Conservation (phyloP, 2,113 vertebrate species). For the Psammodynastes pulverulentus region DNA sequence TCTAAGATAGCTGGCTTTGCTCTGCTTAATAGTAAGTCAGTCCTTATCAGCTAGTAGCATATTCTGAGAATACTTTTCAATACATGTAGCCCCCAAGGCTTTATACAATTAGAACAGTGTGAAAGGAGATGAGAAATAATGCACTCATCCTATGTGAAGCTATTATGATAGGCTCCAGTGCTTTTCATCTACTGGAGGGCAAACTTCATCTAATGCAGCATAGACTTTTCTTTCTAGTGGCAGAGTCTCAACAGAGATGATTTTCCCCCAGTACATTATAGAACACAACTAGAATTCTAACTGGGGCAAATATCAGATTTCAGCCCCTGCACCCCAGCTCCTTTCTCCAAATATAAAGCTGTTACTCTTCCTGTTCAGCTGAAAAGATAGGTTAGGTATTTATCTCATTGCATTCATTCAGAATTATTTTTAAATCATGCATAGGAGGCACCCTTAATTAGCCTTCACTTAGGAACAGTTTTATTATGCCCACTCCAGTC, state of each 20-base stretch:
- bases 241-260: neutral
- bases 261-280: neutral
- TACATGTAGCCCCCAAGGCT: neutral
- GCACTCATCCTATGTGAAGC: neutral
- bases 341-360: neutral
- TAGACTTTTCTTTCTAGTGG: neutral
- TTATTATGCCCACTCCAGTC: neutral
- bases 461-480: neutral
- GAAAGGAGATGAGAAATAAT: neutral
- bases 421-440: neutral
- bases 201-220: neutral
- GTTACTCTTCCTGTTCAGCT: neutral
- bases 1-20: neutral
- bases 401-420: neutral
- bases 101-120: neutral
- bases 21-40: neutral
- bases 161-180: neutral
- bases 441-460: neutral
- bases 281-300: neutral
- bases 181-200: neutral
- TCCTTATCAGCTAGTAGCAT: neutral
- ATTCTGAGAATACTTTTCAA: neutral
- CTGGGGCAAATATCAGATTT: neutral
- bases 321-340: neutral
- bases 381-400: neutral